Percentiles rank a stretch among this genome's conserved stretches.
phyloP scores from a whole-genome alignment of 2,113 vertebrate genomes.

The Sterrhoptilus dennistouni region DNA sequence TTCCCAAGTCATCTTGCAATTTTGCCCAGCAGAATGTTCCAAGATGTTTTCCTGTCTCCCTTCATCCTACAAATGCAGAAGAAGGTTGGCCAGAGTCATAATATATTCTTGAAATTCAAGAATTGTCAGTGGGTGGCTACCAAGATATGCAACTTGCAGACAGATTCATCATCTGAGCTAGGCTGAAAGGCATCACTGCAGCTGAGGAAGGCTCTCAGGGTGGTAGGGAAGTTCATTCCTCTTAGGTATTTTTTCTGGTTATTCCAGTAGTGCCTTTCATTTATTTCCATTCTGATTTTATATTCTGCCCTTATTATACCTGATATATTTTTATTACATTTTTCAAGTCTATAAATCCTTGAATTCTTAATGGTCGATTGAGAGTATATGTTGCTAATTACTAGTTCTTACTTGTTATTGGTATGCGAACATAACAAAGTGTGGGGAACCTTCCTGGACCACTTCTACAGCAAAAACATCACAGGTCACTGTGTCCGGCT shows the following conservation, averaged over 20 bases:
- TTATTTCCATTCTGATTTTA: background rate
- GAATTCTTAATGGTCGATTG: background rate
- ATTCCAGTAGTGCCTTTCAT: background rate
- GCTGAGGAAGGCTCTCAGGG: background rate
- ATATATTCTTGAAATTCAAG: constrained; percentile 2
- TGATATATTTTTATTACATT: background rate
- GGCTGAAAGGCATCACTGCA: background rate
- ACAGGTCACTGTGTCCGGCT: background rate
- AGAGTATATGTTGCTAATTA: background rate
- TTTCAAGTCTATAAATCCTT: background rate
- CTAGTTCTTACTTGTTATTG: background rate
- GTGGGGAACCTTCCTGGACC: background rate
- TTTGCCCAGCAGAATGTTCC: background rate
- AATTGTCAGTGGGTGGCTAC: constrained; percentile 19
- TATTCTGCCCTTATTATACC: background rate
- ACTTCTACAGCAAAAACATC: background rate
- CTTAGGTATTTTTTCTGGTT: background rate
- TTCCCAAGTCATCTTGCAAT: background rate
- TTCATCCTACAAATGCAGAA: background rate
- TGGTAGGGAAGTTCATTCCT: background rate
- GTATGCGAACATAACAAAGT: background rate
- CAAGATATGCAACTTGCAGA: background rate
- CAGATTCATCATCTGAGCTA: background rate
- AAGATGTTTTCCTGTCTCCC: background rate
- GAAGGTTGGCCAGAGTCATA: background rate